A percentile compares a stretch with the other conserved stretches of the same genome.
These are phyloP conservation scores for Lagodon rhomboides DNA, from an alignment of 2,797 vertebrate genomes.

Conservation along the genomic window DNA sequence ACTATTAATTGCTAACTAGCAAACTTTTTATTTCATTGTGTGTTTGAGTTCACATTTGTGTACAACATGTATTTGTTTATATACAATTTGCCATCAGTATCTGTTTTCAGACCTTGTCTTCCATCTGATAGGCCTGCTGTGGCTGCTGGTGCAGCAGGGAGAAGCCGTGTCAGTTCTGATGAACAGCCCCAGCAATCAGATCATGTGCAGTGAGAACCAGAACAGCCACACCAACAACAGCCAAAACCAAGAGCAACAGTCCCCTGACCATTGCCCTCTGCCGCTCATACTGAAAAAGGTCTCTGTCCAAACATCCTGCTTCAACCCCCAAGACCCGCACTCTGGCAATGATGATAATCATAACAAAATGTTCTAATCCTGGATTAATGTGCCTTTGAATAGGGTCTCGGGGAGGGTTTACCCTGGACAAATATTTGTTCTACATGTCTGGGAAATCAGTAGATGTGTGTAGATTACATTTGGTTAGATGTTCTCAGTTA, in stretches of 20 bases:
- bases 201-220: constrained; percentile 60
- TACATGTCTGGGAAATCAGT: constrained; percentile 81
- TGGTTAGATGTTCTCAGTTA: constrained; percentile 58
- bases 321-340: constrained; percentile 61
- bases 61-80: background rate
- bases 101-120: constrained; percentile 22
- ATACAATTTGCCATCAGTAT: background rate
- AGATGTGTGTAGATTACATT: constrained; percentile 68
- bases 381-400: constrained; percentile 80
- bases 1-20: constrained; percentile 4
- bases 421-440: constrained; percentile 75
- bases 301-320: constrained; percentile 81
- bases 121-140: constrained; percentile 86
- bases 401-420: constrained; percentile 65
- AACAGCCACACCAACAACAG: constrained; percentile 56
- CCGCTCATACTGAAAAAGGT: constrained; percentile 97
- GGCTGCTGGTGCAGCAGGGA: constrained; percentile 87
- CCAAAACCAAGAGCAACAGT: constrained; percentile 79
- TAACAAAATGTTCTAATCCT: constrained; percentile 75
- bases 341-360: constrained; percentile 64
- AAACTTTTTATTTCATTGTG: constrained; percentile 4
- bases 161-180: constrained; percentile 90
- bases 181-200: constrained; percentile 75
- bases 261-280: constrained; percentile 84
- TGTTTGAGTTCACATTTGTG: constrained; percentile 4